Evolutionary conservation across 2,113 vertebrate species (phyloP).

Genomic region (Cyprinodon variegatus): DNA sequence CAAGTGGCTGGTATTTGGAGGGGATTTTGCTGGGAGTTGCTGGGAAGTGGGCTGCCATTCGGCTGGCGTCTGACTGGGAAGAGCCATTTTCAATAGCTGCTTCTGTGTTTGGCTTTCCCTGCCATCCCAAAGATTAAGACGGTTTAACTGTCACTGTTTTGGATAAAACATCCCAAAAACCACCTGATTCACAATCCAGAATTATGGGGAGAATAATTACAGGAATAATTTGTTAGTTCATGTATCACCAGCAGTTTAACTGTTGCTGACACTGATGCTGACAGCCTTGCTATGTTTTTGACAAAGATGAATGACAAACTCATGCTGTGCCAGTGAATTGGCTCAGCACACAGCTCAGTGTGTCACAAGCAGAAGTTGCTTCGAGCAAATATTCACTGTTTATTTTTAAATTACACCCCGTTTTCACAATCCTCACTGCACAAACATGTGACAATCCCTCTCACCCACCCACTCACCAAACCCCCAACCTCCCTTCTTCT

Average conservation of each 20-base stretch:
- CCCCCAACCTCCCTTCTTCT: neutral
- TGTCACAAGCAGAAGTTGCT: constrained; percentile 67
- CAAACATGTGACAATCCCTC: neutral
- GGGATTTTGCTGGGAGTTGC: too few species aligned
- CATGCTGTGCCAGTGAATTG: constrained; percentile 68
- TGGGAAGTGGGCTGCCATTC: too few species aligned
- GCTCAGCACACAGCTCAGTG: constrained; percentile 64
- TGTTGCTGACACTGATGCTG: constrained; percentile 42
- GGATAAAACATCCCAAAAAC: neutral
- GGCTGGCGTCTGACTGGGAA: too few species aligned
- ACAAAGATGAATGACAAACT: constrained; percentile 70
- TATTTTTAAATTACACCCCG: constrained; percentile 63
- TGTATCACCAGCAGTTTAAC: constrained; percentile 39
- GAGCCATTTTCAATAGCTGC: neutral
- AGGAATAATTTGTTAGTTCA: constrained; percentile 44
- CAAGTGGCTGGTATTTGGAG: too few species aligned
- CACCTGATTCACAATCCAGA: neutral
- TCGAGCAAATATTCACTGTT: constrained; percentile 68
- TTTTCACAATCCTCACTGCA: constrained; percentile 30
- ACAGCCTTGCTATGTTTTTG: constrained; percentile 45
- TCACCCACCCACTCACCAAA: neutral
- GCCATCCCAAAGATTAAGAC: constrained; percentile 17
- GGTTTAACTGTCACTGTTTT: neutral
- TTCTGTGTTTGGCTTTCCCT: constrained; percentile 28
- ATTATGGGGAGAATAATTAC: constrained; percentile 32